Percentiles rank a stretch among this genome's conserved stretches.
phyloP scores from a whole-genome alignment of 2,888 invertebrate species.

The Orthosia cruda region DNA sequence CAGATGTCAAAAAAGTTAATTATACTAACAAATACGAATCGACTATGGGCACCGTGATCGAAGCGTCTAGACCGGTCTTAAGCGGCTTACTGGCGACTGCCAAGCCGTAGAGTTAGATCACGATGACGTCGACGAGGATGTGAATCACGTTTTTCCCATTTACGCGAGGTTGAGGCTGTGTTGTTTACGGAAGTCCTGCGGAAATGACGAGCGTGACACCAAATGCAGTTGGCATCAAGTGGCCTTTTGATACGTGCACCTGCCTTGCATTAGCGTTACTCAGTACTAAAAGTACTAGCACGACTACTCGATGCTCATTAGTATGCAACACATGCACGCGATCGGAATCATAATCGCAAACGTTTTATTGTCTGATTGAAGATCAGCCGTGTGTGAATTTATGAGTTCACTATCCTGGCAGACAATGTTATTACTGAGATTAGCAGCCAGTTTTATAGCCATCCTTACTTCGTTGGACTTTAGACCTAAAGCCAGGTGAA shows the following conservation, averaged over 20 bases:
- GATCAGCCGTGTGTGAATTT: slow-evolving; percentile 53
- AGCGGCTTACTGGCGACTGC: slow-evolving; percentile 36
- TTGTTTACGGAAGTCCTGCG: slow-evolving; percentile 80
- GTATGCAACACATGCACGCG: slow-evolving; percentile 56
- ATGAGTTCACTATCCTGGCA: slow-evolving; percentile 60
- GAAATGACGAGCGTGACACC: slow-evolving; percentile 70
- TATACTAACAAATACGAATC: slow-evolving; percentile 37
- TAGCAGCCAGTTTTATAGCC: slow-evolving; percentile 26
- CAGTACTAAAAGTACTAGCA: slow-evolving; percentile 19
- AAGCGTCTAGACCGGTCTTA: slow-evolving; percentile 24
- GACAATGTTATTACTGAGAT: slow-evolving; percentile 35
- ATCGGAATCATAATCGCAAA: slow-evolving; percentile 57
- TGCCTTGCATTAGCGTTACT: slow-evolving; percentile 38
- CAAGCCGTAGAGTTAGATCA: slow-evolving; percentile 36
- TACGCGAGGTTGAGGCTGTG: slow-evolving; percentile 58
- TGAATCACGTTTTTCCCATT: slow-evolving; percentile 65
- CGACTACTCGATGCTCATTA: slow-evolving; percentile 28
- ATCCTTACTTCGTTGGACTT: slow-evolving; percentile 11
- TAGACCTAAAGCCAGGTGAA: slow-evolving; percentile 18
- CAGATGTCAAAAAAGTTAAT: slow-evolving; percentile 45
- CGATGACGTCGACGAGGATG: slow-evolving; percentile 38
- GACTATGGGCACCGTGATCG: slow-evolving; percentile 31
- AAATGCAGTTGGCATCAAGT: slow-evolving; percentile 67
- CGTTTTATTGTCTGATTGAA: slow-evolving; percentile 61
- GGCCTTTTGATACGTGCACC: slow-evolving; percentile 63